A percentile compares a stretch with the other conserved stretches of the same genome.
Evolutionary conservation across 2,797 vertebrate genomes (phyloP).

Genomic region (Linurgus olivaceus): DNA sequence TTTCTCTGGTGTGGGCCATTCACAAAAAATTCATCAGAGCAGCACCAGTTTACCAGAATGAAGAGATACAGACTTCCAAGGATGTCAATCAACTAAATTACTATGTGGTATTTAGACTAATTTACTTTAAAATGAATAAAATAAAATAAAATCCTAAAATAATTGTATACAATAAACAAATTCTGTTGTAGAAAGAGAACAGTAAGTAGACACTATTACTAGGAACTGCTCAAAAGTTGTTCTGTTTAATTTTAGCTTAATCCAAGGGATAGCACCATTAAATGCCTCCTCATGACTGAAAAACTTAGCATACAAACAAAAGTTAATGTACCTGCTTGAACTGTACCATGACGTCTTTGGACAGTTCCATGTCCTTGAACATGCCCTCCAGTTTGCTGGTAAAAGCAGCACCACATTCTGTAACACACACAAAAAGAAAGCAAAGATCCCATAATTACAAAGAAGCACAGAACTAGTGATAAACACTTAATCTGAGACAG

Average conservation of each 20-base stretch:
- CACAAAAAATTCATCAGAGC: not conserved
- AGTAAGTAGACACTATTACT: not conserved
- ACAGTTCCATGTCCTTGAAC: constrained; percentile 87
- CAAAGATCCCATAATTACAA: constrained; percentile 1
- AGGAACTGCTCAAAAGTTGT: not conserved
- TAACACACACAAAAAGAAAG: not conserved
- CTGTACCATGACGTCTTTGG: constrained; percentile 84
- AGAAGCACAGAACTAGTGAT: not conserved
- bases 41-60: not conserved
- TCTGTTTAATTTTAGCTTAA: not conserved
- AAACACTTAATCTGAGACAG: not conserved
- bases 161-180: not conserved
- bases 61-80: not conserved
- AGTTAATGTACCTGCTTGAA: constrained; percentile 79
- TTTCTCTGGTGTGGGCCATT: not conserved
- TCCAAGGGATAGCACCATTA: not conserved
- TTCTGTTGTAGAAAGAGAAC: not conserved
- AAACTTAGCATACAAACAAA: not conserved
- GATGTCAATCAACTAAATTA: not conserved
- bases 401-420: constrained; percentile 83
- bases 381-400: constrained; percentile 85
- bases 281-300: not conserved
- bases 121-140: not conserved
- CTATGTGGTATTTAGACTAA: not conserved
- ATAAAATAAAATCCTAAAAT: not conserved